These are phyloP conservation scores for Epizoanthus scotinus DNA, from an alignment of 92 coral and sea anemone genomes.

Conservation along the genomic window DNA sequence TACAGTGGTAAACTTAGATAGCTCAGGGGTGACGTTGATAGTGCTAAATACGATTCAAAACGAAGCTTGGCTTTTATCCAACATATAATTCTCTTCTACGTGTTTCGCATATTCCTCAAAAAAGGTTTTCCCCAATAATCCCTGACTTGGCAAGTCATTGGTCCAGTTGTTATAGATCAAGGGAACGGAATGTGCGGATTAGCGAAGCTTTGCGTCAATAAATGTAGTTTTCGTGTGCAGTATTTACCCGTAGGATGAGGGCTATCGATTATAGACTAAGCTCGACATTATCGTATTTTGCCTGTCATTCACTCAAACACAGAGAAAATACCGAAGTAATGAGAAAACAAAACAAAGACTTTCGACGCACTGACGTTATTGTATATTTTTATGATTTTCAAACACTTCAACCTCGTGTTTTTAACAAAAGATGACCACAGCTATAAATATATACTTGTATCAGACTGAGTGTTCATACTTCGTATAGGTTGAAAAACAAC, in stretches of 20 bases:
- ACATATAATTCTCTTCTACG: background rate
- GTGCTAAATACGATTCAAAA: background rate
- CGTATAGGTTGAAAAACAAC: slow-evolving; percentile 6
- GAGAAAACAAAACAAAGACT: slow-evolving; percentile 21
- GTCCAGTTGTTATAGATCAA: slow-evolving; percentile 11
- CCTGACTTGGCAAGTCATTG: slow-evolving; percentile 11
- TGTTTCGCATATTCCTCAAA: slow-evolving; percentile 2
- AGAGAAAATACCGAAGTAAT: slow-evolving; percentile 6
- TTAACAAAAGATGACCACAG: slow-evolving; percentile 16
- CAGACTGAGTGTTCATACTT: slow-evolving; percentile 1
- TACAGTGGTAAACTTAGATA: background rate
- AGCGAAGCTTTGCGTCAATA: slow-evolving; percentile 9
- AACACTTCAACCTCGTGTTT: slow-evolving; percentile 36
- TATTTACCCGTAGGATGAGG: slow-evolving; percentile 18
- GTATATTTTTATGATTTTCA: slow-evolving; percentile 21
- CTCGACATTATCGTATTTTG: background rate
- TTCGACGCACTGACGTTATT: slow-evolving; percentile 15
- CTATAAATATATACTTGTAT: slow-evolving; percentile 28
- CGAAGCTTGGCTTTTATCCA: background rate
- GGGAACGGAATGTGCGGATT: slow-evolving; percentile 24
- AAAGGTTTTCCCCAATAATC: slow-evolving; percentile 16
- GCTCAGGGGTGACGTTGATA: background rate
- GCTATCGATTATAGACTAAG: background rate
- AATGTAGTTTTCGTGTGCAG: slow-evolving; percentile 5
- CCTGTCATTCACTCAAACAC: slow-evolving; percentile 18